Percentiles rank a stretch among this genome's conserved stretches.
Evolutionary conservation across 2,797 vertebrate genomes (phyloP).

Genomic region (Hephaestus fuliginosus): DNA sequence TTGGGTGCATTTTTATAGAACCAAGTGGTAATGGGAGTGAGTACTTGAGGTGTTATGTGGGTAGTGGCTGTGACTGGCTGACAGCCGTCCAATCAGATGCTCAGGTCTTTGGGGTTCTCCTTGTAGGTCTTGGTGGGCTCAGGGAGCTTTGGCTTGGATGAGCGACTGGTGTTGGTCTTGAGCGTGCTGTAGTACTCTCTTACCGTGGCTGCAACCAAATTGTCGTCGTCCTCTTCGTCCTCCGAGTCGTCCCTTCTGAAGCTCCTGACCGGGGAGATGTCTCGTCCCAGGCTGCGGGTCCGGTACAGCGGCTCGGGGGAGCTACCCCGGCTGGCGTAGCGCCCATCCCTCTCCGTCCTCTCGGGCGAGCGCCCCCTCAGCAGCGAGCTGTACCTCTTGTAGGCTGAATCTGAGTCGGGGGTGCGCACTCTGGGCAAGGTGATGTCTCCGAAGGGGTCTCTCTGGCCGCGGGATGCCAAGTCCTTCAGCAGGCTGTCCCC

Average conservation of each 20-base stretch:
- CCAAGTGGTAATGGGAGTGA: slow-evolving; percentile 54
- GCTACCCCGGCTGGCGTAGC: slow-evolving; percentile 59
- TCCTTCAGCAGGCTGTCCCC: slow-evolving; percentile 72
- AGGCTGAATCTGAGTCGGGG: slow-evolving; percentile 80
- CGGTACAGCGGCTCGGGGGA: slow-evolving; percentile 83
- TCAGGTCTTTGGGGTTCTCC: slow-evolving; percentile 96
- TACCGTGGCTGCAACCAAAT: slow-evolving; percentile 76
- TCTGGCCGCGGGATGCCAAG: slow-evolving; percentile 51
- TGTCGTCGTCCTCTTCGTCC: slow-evolving; percentile 87
- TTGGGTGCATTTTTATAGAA: slow-evolving; percentile 64
- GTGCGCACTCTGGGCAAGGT: slow-evolving; percentile 78
- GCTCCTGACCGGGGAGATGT: slow-evolving; percentile 87
- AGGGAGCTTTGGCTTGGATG: slow-evolving; percentile 73
- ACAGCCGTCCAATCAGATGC: slow-evolving; percentile 90
- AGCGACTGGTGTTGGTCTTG: slow-evolving; percentile 78
- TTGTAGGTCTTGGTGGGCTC: slow-evolving; percentile 93
- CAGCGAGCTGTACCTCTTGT: slow-evolving; percentile 82
- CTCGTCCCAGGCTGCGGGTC: slow-evolving; percentile 84
- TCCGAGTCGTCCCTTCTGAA: slow-evolving; percentile 86
- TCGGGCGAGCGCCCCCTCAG: slow-evolving; percentile 81
- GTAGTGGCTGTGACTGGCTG: slow-evolving; percentile 54
- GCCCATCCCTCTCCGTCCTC: slow-evolving; percentile 57
- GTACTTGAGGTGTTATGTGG: slow-evolving; percentile 68
- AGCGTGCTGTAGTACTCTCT: slow-evolving; percentile 87
- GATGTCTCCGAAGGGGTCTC: slow-evolving; percentile 62